These are phyloP conservation scores for Manduca sexta DNA, from an alignment of 1,140 invertebrate species.

Conservation along the genomic window DNA sequence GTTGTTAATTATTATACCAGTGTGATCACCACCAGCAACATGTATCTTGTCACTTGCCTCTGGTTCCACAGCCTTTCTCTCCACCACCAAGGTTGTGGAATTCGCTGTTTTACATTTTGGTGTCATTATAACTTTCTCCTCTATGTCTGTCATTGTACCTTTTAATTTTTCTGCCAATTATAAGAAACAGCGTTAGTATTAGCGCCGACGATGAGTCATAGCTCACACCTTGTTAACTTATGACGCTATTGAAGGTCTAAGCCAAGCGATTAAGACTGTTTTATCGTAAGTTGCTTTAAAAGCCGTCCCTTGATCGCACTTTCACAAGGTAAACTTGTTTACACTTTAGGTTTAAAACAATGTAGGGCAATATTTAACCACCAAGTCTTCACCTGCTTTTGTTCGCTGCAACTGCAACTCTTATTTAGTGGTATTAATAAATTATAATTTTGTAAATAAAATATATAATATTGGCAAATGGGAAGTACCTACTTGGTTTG, in stretches of 20 bases:
- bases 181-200: neutral
- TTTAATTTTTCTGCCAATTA: neutral
- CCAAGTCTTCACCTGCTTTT: no score
- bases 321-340: slow-evolving; percentile 15
- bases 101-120: slow-evolving; percentile 91
- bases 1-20: slow-evolving; percentile 97
- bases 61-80: slow-evolving; percentile 79
- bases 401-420: no score
- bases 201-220: neutral
- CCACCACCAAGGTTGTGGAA: slow-evolving; percentile 90
- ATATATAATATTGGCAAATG: no score
- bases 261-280: neutral
- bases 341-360: no score
- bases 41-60: slow-evolving; percentile 85
- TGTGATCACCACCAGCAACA: slow-evolving; percentile 94
- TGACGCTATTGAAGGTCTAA: slow-evolving; percentile 2
- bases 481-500: no score
- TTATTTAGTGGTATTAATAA: no score
- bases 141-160: slow-evolving; percentile 50
- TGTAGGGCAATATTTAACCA: no score
- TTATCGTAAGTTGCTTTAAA: slow-evolving; percentile 13
- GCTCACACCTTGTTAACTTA: neutral
- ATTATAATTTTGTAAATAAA: no score
- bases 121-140: slow-evolving; percentile 96
- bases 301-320: slow-evolving; percentile 34